Percentiles rank a stretch among this genome's conserved stretches.
phyloP scores from a whole-genome alignment of 2,797 vertebrate species.

The Silurus aristotelis region DNA sequence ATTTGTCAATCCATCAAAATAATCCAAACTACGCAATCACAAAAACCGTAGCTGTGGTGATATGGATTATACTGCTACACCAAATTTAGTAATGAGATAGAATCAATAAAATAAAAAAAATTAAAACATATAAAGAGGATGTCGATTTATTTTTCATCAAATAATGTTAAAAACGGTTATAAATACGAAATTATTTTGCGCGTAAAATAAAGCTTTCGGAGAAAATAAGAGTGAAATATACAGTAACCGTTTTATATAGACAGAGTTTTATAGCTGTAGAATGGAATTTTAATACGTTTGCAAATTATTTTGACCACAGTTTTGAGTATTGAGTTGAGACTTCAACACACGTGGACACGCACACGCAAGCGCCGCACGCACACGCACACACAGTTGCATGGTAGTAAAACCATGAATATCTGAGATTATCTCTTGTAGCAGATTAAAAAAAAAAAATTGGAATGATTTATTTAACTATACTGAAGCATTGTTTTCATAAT shows the following conservation, averaged over 20 bases:
- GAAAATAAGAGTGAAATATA: neutral
- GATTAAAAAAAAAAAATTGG: neutral
- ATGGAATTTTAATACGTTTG: neutral
- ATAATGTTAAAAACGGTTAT: conserved; percentile 27
- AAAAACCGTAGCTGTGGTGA: neutral
- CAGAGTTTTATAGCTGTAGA: conserved; percentile 10
- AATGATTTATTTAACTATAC: conserved; percentile 10
- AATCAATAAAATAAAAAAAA: neutral
- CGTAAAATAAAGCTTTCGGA: conserved; percentile 5
- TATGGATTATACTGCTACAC: conserved; percentile 23
- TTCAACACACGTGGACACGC: neutral
- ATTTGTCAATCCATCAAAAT: conserved; percentile 4
- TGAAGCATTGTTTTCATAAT: neutral
- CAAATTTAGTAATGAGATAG: neutral
- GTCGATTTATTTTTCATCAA: conserved; percentile 12
- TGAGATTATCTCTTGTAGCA: conserved; percentile 8
- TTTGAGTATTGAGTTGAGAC: neutral
- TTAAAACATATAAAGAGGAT: neutral
- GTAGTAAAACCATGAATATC: conserved; percentile 27
- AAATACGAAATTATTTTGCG: neutral
- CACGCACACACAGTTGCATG: conserved; percentile 8
- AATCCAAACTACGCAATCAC: conserved; percentile 36
- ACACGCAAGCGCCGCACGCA: neutral
- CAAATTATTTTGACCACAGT: neutral
- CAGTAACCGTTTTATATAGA: conserved; percentile 22